Evolutionary conservation across 1,140 invertebrate genomes (phyloP).

Genomic region (Chironomus tepperi): DNA sequence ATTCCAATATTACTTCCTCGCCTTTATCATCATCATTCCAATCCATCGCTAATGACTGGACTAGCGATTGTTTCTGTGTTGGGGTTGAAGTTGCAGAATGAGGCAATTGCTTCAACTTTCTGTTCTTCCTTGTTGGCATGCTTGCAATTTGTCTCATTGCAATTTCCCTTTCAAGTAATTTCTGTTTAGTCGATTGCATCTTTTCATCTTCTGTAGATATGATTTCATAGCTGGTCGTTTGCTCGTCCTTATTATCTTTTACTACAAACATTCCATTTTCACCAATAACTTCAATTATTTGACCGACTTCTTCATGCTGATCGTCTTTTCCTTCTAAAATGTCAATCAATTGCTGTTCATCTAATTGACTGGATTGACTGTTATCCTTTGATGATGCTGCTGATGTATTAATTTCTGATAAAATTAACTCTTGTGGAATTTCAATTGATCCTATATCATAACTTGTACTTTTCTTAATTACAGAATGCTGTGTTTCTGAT

Average conservation of each 20-base stretch:
- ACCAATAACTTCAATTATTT: constrained; percentile 32
- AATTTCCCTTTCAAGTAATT: constrained; percentile 25
- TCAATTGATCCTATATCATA: not conserved
- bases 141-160: constrained; percentile 27
- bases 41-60: constrained; percentile 31
- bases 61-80: constrained; percentile 21
- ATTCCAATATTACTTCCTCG: not conserved
- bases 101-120: constrained; percentile 28
- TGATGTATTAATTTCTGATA: not conserved
- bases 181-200: constrained; percentile 35
- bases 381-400: not conserved
- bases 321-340: constrained; percentile 33
- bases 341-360: constrained; percentile 33
- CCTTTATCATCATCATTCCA: constrained; percentile 34
- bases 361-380: not conserved
- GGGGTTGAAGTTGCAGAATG: constrained; percentile 25
- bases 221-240: constrained; percentile 25
- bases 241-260: constrained; percentile 31
- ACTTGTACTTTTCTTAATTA: not conserved
- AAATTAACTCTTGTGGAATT: constrained; percentile 2
- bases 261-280: constrained; percentile 39
- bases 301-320: constrained; percentile 28
- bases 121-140: constrained; percentile 31
- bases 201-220: constrained; percentile 33
- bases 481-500: not conserved